phyloP scores from a whole-genome alignment of 2,113 vertebrate genomes.

The Mobula birostris region DNA sequence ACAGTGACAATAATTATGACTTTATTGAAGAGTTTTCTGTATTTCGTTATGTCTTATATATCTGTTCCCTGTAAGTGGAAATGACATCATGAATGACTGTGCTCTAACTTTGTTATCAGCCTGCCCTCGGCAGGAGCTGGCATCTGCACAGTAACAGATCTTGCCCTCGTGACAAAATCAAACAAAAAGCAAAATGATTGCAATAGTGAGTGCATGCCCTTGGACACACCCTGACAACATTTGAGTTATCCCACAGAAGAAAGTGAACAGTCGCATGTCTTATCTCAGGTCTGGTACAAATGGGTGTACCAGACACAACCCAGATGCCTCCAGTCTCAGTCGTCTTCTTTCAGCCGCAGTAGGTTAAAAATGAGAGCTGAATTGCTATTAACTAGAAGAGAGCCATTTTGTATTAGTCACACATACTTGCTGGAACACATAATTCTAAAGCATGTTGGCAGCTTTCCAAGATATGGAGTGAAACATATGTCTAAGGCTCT shows the following conservation, averaged over 20 bases:
- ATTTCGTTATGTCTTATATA: background rate
- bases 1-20: background rate
- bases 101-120: background rate
- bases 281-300: background rate
- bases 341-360: background rate
- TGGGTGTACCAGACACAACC: background rate
- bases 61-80: background rate
- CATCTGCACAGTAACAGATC: background rate
- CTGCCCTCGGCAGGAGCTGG: background rate
- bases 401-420: slow-evolving; percentile 24
- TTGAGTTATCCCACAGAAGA: background rate
- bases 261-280: background rate
- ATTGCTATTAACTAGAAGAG: background rate
- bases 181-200: background rate
- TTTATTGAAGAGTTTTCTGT: background rate
- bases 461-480: background rate
- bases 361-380: background rate
- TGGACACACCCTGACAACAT: background rate
- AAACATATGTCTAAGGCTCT: slow-evolving; percentile 1
- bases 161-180: background rate
- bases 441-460: slow-evolving; percentile 4
- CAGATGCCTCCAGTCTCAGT: too few species aligned
- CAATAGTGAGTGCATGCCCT: background rate
- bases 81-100: background rate
- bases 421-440: background rate